A percentile compares a stretch with the other conserved stretches of the same genome.
Conservation (phyloP, 64 coral and sea anemone genomes). For the Montipora capricornis region DNA sequence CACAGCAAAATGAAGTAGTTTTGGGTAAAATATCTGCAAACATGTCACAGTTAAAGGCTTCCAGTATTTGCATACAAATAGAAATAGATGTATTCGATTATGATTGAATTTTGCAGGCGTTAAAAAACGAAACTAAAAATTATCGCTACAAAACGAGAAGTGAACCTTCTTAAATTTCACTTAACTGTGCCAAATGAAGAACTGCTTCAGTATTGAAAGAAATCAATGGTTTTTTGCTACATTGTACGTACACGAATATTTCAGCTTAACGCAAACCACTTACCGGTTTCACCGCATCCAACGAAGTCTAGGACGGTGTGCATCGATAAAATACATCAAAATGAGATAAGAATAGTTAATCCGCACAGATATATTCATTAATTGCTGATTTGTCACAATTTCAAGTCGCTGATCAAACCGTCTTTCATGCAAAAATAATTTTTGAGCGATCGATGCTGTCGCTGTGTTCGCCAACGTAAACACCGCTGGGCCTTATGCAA, state of each 20-base stretch:
- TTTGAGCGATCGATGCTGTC: background rate
- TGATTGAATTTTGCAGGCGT: background rate
- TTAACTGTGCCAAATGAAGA: background rate
- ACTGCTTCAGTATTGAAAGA: background rate
- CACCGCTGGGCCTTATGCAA: constrained; percentile 22
- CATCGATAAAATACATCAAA: background rate
- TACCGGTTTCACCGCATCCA: background rate
- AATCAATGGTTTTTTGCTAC: background rate
- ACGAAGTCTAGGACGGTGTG: background rate
- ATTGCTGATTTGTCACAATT: background rate
- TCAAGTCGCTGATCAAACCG: background rate
- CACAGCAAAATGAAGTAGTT: background rate
- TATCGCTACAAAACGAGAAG: background rate
- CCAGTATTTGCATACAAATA: background rate
- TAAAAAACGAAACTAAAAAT: background rate
- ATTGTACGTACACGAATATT: background rate
- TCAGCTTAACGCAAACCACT: background rate
- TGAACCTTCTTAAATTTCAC: background rate
- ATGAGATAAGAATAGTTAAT: background rate
- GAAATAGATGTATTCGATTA: background rate
- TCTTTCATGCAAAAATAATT: background rate
- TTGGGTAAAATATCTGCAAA: background rate
- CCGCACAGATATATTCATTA: background rate
- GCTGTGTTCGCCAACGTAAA: background rate
- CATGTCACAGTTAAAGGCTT: background rate